These are phyloP conservation scores for Pyralis farinalis DNA, from an alignment of 2,888 invertebrate species.

Conservation along the genomic window DNA sequence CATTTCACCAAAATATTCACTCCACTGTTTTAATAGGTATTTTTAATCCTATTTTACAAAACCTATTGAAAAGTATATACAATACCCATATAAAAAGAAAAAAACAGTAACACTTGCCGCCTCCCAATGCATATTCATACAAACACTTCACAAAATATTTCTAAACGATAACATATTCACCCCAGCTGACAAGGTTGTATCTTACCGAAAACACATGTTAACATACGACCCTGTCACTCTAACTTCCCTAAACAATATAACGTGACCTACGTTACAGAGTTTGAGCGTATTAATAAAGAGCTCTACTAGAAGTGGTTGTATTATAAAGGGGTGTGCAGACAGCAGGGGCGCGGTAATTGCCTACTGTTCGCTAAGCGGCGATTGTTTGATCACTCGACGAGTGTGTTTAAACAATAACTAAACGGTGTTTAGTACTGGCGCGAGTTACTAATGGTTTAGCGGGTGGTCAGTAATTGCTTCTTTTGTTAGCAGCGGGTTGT, in stretches of 20 bases:
- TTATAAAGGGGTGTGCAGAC: slow-evolving; percentile 44
- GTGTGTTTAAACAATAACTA: slow-evolving; percentile 64
- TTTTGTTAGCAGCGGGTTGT: slow-evolving; percentile 31
- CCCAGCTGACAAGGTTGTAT: slow-evolving; percentile 41
- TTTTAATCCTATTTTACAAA: too few relatives aligned
- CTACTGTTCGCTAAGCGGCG: slow-evolving; percentile 51
- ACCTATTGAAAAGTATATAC: too few relatives aligned
- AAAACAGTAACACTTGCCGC: slow-evolving; percentile 12
- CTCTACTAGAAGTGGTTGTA: slow-evolving; percentile 38
- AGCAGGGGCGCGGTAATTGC: slow-evolving; percentile 59
- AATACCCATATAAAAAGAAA: neutral
- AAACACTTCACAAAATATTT: slow-evolving; percentile 9
- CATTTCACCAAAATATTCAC: too few relatives aligned
- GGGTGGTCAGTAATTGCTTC: slow-evolving; percentile 50
- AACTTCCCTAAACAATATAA: slow-evolving; percentile 26
- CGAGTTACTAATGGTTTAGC: slow-evolving; percentile 45
- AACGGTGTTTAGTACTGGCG: slow-evolving; percentile 43
- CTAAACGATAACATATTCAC: slow-evolving; percentile 28
- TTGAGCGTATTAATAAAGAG: slow-evolving; percentile 18
- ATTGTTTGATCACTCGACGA: slow-evolving; percentile 54
- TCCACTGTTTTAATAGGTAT: too few relatives aligned
- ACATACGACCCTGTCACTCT: slow-evolving; percentile 42
- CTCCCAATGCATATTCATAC: slow-evolving; percentile 7
- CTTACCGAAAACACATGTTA: slow-evolving; percentile 49
- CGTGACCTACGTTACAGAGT: slow-evolving; percentile 24